A percentile compares a stretch with the other conserved stretches of the same genome.
Evolutionary conservation across 2,888 invertebrate species (phyloP).

Genomic region (Agrochola circellaris): DNA sequence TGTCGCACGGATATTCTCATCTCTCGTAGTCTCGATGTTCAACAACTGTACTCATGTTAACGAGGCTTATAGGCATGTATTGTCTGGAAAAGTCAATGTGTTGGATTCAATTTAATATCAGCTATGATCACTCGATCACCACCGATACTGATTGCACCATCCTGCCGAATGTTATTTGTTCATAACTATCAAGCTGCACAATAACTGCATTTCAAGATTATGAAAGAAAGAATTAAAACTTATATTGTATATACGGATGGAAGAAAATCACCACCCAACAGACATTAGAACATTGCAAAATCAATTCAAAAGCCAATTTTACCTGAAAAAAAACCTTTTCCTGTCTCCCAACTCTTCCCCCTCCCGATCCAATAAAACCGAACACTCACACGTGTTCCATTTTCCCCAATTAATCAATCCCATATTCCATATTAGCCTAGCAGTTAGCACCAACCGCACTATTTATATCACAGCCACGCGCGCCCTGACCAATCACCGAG

Average conservation of each 20-base stretch:
- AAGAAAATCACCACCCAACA: too few relatives aligned
- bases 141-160: neutral
- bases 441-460: conserved; percentile 84
- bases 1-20: neutral
- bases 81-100: neutral
- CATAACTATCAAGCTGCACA: neutral
- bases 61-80: neutral
- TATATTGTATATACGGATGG: neutral
- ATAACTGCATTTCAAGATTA: neutral
- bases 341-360: neutral
- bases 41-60: neutral
- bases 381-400: conserved; percentile 54
- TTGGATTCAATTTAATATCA: neutral
- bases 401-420: conserved; percentile 74
- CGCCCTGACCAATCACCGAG: conserved; percentile 88
- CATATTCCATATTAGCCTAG: conserved; percentile 81
- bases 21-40: too few relatives aligned
- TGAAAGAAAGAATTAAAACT: neutral
- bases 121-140: neutral
- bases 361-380: conserved; percentile 56
- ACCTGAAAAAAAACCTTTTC: conserved; percentile 15
- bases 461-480: conserved; percentile 88
- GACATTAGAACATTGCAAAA: neutral
- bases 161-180: neutral
- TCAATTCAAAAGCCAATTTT: neutral